Evolutionary conservation across 2,888 invertebrate species (phyloP), one percentile per base, ranked within the genome.

Genomic region (Catocala fraxini): DNA sequence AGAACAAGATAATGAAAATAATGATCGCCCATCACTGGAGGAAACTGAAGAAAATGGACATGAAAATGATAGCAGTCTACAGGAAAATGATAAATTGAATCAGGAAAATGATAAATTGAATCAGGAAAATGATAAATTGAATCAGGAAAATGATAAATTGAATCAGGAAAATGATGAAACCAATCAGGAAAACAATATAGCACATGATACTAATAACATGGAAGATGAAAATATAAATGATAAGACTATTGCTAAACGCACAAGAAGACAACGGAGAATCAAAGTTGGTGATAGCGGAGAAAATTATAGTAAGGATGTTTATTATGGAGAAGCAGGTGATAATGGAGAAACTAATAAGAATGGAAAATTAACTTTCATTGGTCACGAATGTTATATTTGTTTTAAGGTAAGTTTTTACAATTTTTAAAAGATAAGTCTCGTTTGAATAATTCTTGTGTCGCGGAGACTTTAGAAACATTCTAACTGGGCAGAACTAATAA

Each of bases 371-470:
- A 85, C 74, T 7, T 79, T 91, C 5, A 85, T 89, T 45, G 82
- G 81, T 0, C 86, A 89, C 53, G 92, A 93, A 51, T 93, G 93
- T 53, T 90, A 92, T 56, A 81, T 91, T 6, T 93, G 93, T 69
- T 89, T 89, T 65, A 88, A 89, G 87, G 92, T 92, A 70, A 69
- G 83, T 46, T 43, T 43, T n/a, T 43, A 9, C 0, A 0, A 5
- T 43, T 39, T 39, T 39, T 0, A 39, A 25, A 25, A 25, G 25
- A 25, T 4, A 25, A 3, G 3, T 25, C 4, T 25, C 25, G 4
- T 15, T 1, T 0, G 4, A 25, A 25, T 25, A 25, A 25, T 25
- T 25, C 25, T 4, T 25, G 25, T 25, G 25, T 25, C 25, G 3
- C 2, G 15, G 15, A 2, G 7, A 35, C 35, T 35, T 7, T 35